Conservation (phyloP, 2,888 invertebrate genomes). For the Morpho achilles region DNA sequence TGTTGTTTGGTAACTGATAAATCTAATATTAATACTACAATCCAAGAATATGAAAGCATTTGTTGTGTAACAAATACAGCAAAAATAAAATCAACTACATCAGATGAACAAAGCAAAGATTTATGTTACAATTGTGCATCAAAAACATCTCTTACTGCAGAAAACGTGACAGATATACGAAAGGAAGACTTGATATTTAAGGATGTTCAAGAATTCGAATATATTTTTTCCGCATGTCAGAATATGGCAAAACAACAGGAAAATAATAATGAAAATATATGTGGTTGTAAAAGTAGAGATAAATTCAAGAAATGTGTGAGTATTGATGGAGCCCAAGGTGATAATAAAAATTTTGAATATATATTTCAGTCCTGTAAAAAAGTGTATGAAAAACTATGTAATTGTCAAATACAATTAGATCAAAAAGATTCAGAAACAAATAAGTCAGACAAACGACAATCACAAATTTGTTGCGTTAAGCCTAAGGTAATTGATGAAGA, state of each 20-base stretch:
- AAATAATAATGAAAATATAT: background rate
- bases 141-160: conserved; percentile 2
- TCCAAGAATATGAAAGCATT: too few species aligned
- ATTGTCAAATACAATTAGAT: background rate
- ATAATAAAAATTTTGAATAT: background rate
- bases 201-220: background rate
- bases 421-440: too few species aligned
- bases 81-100: too few species aligned
- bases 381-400: background rate
- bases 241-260: background rate
- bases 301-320: background rate
- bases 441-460: too few species aligned
- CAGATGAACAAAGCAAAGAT: too few species aligned
- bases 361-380: background rate
- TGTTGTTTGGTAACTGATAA: background rate
- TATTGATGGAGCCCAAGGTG: background rate
- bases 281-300: background rate
- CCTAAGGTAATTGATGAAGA: background rate
- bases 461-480: too few species aligned
- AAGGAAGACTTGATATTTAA: background rate
- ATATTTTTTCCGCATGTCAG: background rate
- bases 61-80: too few species aligned
- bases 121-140: background rate
- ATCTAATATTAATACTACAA: background rate
- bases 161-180: conserved; percentile 4